Evolutionary conservation across 2,888 invertebrate species (phyloP).

Genomic region (Dyspetes luteomarginatus): DNA sequence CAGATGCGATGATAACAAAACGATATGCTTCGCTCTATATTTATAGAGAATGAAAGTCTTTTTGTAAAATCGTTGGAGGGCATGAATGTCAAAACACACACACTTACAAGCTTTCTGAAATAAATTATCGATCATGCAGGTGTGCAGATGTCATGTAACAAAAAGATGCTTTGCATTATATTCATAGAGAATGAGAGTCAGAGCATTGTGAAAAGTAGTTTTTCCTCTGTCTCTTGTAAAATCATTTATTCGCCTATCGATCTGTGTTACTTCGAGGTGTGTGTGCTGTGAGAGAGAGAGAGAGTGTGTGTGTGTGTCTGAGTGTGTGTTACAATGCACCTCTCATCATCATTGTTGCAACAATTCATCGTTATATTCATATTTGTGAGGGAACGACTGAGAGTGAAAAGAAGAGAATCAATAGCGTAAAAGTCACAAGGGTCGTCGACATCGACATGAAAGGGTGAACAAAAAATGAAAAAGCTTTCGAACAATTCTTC

Average conservation of each 20-base stretch:
- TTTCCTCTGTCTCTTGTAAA: too few relatives aligned
- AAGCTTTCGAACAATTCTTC: background rate
- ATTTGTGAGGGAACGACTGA: background rate
- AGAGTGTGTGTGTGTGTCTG: too few relatives aligned
- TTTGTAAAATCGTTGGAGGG: background rate
- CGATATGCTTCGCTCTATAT: background rate
- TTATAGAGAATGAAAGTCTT: too few relatives aligned
- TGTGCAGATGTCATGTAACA: background rate
- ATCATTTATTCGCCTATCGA: too few relatives aligned
- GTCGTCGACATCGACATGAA: background rate
- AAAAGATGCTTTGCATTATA: too few relatives aligned
- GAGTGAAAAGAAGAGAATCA: conserved; percentile 21
- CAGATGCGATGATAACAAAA: background rate
- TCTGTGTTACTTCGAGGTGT: too few relatives aligned
- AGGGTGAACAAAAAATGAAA: background rate
- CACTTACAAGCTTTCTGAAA: background rate
- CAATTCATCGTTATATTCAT: background rate
- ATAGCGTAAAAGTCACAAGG: conserved; percentile 29
- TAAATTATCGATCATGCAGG: conserved; percentile 18
- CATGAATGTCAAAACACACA: background rate
- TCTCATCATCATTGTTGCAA: background rate
- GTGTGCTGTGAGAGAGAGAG: too few relatives aligned
- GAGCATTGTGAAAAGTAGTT: too few relatives aligned
- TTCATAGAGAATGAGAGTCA: too few relatives aligned
- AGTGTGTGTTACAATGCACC: background rate